Evolutionary conservation across 1,140 invertebrate genomes (phyloP).

Genomic region (Drosophila pallidifrons): DNA sequence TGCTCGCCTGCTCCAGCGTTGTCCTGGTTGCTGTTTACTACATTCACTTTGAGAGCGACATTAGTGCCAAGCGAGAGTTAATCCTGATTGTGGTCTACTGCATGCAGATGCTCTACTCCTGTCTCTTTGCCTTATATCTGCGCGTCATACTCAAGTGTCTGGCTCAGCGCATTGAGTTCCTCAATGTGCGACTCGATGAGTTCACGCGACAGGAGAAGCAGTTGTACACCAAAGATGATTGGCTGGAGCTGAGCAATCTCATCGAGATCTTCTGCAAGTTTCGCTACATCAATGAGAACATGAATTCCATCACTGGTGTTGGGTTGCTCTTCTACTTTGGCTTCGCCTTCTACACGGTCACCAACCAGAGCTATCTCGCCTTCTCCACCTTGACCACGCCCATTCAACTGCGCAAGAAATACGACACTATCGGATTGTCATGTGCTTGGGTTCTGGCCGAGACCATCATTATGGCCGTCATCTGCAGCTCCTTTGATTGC

Average conservation of each 20-base stretch:
- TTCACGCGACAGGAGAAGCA: conserved; percentile 40
- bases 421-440: conserved; percentile 65
- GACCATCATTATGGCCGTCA: conserved; percentile 55
- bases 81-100: conserved; percentile 54
- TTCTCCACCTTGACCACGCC: conserved; percentile 62
- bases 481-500: conserved; percentile 71
- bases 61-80: conserved; percentile 15
- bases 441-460: conserved; percentile 70
- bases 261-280: conserved; percentile 74
- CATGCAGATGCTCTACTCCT: conserved; percentile 68
- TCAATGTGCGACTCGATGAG: conserved; percentile 53
- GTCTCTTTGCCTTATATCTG: conserved; percentile 62
- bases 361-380: conserved; percentile 74
- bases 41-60: conserved; percentile 57
- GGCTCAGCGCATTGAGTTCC: conserved; percentile 55
- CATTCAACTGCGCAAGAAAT: neutral
- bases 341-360: conserved; percentile 73
- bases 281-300: conserved; percentile 70
- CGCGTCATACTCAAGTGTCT: conserved; percentile 52
- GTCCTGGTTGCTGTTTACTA: conserved; percentile 68
- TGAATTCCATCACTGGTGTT: conserved; percentile 64
- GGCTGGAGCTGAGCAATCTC: conserved; percentile 64
- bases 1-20: conserved; percentile 27
- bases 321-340: conserved; percentile 66
- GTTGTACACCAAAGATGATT: conserved; percentile 48